phyloP scores from a whole-genome alignment of 2,797 vertebrate genomes.

The Acrossocheilus wenchowensis region DNA sequence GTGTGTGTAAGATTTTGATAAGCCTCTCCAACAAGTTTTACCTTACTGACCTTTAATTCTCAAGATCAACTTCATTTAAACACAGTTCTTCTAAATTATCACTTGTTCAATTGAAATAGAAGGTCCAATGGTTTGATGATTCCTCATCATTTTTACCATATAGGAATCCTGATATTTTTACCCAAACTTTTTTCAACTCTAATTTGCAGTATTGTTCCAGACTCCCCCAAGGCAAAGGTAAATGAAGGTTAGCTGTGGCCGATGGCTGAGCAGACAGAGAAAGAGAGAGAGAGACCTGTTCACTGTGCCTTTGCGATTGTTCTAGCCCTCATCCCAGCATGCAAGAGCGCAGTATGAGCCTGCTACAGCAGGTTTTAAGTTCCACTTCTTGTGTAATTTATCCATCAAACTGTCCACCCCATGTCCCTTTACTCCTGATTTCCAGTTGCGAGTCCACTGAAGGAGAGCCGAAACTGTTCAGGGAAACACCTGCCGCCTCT shows the following conservation, averaged over 20 bases:
- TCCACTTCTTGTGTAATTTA: conserved; percentile 46
- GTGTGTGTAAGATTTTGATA: neutral
- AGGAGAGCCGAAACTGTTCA: conserved; percentile 27
- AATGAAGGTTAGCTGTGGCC: conserved; percentile 62
- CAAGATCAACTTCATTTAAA: conserved; percentile 21
- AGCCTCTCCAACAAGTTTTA: conserved; percentile 2
- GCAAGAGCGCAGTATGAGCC: conserved; percentile 35
- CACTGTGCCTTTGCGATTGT: conserved; percentile 47
- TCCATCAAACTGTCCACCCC: conserved; percentile 46
- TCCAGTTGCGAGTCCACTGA: conserved; percentile 41
- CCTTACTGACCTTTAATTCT: conserved; percentile 8
- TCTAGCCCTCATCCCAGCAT: conserved; percentile 51
- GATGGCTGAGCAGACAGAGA: conserved; percentile 50
- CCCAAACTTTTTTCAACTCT: conserved; percentile 34
- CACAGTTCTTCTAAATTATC: neutral
- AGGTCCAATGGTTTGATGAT: conserved; percentile 32
- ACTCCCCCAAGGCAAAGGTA: conserved; percentile 62
- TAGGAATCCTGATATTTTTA: conserved; percentile 10
- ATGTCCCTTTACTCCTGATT: conserved; percentile 17
- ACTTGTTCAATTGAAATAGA: conserved; percentile 14
- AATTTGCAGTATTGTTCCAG: conserved; percentile 52
- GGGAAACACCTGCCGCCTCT: conserved; percentile 17
- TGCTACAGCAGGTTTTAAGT: conserved; percentile 49
- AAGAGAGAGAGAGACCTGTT: conserved; percentile 44
- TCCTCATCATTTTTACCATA: conserved; percentile 2